phyloP scores from a whole-genome alignment of 2,113 vertebrate species.

The Leiothrix lutea region DNA sequence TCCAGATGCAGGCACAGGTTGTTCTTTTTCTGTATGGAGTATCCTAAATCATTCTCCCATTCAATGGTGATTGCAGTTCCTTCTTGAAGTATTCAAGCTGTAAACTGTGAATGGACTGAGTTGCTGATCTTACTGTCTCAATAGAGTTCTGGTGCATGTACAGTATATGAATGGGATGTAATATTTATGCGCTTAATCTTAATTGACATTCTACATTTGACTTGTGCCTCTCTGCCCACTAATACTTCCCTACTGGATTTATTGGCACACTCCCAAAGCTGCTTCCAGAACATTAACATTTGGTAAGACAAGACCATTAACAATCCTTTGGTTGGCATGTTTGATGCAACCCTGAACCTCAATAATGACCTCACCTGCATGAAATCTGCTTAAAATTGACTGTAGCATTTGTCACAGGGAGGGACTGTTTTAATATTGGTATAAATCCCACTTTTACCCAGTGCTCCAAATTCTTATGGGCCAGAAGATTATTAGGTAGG shows the following conservation, averaged over 20 bases:
- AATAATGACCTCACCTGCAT: background rate
- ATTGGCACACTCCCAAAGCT: background rate
- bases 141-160: fast-evolving
- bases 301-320: background rate
- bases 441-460: background rate
- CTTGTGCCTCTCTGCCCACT: background rate
- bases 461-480: background rate
- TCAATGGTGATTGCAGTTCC: background rate
- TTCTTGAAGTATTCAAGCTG: background rate
- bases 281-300: background rate
- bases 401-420: background rate
- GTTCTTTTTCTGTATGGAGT: background rate
- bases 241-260: background rate
- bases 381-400: background rate
- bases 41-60: background rate
- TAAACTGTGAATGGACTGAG: background rate
- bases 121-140: background rate
- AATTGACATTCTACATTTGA: background rate
- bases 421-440: background rate
- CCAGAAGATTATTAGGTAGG: background rate
- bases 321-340: background rate
- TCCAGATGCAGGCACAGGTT: background rate
- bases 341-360: background rate
- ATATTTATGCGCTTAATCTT: background rate
- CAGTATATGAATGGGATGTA: background rate